Evolutionary conservation across 1,140 invertebrate species (phyloP), one percentile per base, ranked within the genome.

Genomic region (Mycetomoellerius zeteki): DNA sequence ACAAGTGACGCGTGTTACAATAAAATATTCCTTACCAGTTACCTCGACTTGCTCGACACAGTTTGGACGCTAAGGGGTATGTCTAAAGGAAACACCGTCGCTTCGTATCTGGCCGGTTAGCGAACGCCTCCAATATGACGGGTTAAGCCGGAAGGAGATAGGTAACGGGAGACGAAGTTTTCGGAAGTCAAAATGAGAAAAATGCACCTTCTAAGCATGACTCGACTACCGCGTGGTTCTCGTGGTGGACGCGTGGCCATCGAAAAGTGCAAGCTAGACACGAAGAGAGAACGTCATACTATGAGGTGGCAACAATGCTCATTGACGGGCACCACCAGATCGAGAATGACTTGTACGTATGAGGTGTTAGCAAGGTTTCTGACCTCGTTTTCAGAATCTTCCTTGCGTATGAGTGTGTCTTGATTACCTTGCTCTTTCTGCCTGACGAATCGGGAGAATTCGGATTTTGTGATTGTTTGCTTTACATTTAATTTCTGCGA

Each of bases 221-320:
- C 94, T 94, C 82, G 92, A 76, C 92, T 92, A 91, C 89, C 88
- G 89, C 76, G 78, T 62, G 78, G 90, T 88, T 82, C 78, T 72
- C 65, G 75, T 88, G 89, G 71, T 77, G 88, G 71, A 71, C 82
- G 87, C 90, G 91, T 89, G 91, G 89, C 88, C 91, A 90, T 92
- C 91, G 92, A 94, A 92, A 95, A 94, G 92, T 94, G 94, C 94
- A 94, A 94, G 90, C 93, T 91, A 94, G 91, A 93, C 93, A 91
- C 90, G 86, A 93, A 92, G 92, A 92, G 91, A 91, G 89, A 92
- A 93, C 89, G 93, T 94, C 94, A 94, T 94, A 94, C 88, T 94
- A 94, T 94, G 93, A 95, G 92, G 92, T 92, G 93, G 94, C 94
- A 95, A 94, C 92, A 93, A 93, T 94, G 91, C 88, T 94, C 94